Conservation (phyloP, 1,140 invertebrate genomes). For the Drosophila ironensis region DNA sequence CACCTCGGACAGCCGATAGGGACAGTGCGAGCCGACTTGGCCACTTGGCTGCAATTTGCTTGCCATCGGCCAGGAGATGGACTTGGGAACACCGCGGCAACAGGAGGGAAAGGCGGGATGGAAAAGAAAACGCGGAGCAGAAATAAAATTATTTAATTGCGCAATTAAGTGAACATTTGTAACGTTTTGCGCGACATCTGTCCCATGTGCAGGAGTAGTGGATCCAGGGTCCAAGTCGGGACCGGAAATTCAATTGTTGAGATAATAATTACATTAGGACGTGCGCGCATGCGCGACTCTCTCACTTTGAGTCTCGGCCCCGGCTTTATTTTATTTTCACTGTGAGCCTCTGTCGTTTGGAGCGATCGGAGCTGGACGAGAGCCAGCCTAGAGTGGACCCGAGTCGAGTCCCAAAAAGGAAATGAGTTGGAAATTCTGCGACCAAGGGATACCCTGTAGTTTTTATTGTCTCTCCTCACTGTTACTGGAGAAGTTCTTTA, state of each 20-base stretch:
- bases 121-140: slow-evolving; percentile 49
- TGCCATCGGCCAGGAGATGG: slow-evolving; percentile 38
- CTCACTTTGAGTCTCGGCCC: slow-evolving; percentile 10
- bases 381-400: slow-evolving; percentile 24
- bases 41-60: slow-evolving; percentile 69
- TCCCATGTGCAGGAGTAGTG: slow-evolving; percentile 62
- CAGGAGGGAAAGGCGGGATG: slow-evolving; percentile 1
- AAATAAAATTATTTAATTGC: slow-evolving; percentile 81
- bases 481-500: too few species aligned
- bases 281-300: slow-evolving; percentile 77
- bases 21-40: slow-evolving; percentile 18
- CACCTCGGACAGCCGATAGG: slow-evolving; percentile 56
- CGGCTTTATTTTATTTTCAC: not conserved
- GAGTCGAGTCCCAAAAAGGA: slow-evolving; percentile 21
- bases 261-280: slow-evolving; percentile 82
- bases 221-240: slow-evolving; percentile 38
- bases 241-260: slow-evolving; percentile 82
- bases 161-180: slow-evolving; percentile 81
- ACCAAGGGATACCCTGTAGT: not conserved
- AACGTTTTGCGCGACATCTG: slow-evolving; percentile 81
- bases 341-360: slow-evolving; percentile 27
- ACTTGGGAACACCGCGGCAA: not conserved
- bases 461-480: too few species aligned
- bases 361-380: slow-evolving; percentile 23
- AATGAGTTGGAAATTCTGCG: not conserved